Percentiles rank a stretch among this genome's conserved stretches.
These are phyloP conservation scores for Morpho deidamia DNA, from an alignment of 2,888 invertebrate species.

Conservation along the genomic window DNA sequence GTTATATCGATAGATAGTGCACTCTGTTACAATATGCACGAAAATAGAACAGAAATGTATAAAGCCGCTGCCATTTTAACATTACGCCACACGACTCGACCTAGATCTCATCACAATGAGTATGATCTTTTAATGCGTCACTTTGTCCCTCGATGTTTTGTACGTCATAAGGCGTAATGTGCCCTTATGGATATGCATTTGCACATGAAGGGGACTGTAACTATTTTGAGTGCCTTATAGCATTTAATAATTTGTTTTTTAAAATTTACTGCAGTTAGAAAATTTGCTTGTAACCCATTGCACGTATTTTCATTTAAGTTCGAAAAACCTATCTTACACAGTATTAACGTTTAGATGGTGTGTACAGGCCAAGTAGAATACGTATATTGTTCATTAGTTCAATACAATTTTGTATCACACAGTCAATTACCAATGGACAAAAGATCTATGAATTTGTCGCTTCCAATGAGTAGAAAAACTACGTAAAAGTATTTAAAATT, in stretches of 20 bases:
- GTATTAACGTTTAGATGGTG: no score
- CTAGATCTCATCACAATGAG: slow-evolving; percentile 32
- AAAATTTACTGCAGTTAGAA: no score
- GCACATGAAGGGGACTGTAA: slow-evolving; percentile 14
- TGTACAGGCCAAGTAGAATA: no score
- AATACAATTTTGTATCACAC: no score
- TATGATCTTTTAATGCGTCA: slow-evolving; percentile 55
- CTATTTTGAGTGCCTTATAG: slow-evolving; percentile 12
- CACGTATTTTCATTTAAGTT: no score
- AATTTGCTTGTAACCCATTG: no score
- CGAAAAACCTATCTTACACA: background rate
- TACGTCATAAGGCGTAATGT: slow-evolving; percentile 40
- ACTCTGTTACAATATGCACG: background rate
- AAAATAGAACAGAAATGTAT: background rate
- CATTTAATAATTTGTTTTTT: background rate
- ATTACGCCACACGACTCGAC: slow-evolving; percentile 34
- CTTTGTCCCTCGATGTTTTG: slow-evolving; percentile 46
- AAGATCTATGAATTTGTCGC: no score
- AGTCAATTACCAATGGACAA: no score
- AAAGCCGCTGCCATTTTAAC: slow-evolving; percentile 34
- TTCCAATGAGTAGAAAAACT: no score
- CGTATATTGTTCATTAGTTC: no score
- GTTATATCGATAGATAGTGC: no score
- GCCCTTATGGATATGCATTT: slow-evolving; percentile 27
- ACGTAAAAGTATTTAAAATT: no score